Percentiles rank a stretch among this genome's conserved stretches.
These are phyloP conservation scores for Porphyrio hochstetteri DNA, from an alignment of 2,113 vertebrate species.

Conservation along the genomic window DNA sequence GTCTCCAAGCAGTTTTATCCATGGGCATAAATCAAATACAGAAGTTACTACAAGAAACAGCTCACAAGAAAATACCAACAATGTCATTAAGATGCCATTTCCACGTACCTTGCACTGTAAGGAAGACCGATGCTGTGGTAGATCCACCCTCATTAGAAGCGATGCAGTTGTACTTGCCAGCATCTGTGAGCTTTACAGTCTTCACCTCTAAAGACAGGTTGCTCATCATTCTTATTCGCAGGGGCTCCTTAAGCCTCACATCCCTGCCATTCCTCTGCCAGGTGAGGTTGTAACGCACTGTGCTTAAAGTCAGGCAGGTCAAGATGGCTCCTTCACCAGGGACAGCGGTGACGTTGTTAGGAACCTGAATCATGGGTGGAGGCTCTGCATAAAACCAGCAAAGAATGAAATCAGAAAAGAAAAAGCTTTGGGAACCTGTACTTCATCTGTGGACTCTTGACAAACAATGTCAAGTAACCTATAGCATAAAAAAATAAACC, in stretches of 20 bases:
- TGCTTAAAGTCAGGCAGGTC: conserved; percentile 84
- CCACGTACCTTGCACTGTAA: conserved; percentile 87
- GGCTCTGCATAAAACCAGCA: conserved; percentile 81
- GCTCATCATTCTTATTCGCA: conserved; percentile 62
- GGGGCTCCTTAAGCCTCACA: conserved; percentile 67
- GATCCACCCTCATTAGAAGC: conserved; percentile 86
- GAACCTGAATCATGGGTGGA: conserved; percentile 82
- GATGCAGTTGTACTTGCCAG: conserved; percentile 84
- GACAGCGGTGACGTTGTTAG: conserved; percentile 78
- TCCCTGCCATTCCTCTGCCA: conserved; percentile 84
- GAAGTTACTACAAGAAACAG: not conserved
- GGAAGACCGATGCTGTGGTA: conserved; percentile 75
- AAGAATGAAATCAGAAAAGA: not conserved
- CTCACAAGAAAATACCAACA: not conserved
- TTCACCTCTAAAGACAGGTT: conserved; percentile 87
- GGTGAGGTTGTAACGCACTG: conserved; percentile 87
- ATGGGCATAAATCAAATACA: not conserved
- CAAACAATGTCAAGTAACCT: not conserved
- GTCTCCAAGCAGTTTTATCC: not conserved
- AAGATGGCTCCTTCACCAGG: conserved; percentile 83
- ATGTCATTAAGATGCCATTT: not conserved
- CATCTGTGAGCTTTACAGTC: conserved; percentile 70
- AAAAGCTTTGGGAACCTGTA: not conserved
- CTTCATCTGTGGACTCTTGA: not conserved
- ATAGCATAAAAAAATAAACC: not conserved